These are phyloP conservation scores for Bucco capensis DNA, from an alignment of 2,113 vertebrate genomes.

Conservation along the genomic window DNA sequence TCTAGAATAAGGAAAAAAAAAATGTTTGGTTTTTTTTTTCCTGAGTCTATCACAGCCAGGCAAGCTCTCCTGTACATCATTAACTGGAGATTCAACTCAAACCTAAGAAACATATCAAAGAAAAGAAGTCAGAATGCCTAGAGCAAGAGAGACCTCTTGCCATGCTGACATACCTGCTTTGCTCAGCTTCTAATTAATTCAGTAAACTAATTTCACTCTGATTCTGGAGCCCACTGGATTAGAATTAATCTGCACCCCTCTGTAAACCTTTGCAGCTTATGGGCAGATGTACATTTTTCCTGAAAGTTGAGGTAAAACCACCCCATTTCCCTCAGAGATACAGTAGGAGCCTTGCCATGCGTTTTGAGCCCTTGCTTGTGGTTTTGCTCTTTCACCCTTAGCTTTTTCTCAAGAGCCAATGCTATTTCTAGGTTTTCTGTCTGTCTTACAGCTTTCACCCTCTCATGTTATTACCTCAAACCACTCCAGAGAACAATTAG, in stretches of 20 bases:
- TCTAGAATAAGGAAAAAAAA: background rate
- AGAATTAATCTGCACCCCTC: background rate
- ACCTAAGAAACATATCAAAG: background rate
- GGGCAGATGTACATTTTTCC: background rate
- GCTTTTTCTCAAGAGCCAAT: background rate
- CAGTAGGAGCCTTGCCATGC: background rate
- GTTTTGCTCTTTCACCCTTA: background rate
- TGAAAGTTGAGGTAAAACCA: background rate
- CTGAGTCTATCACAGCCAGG: background rate
- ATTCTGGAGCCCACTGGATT: background rate
- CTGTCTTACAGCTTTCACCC: background rate
- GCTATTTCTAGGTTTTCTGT: background rate
- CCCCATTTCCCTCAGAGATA: background rate
- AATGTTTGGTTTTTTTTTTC: background rate
- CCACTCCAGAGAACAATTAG: background rate
- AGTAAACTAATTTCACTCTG: background rate
- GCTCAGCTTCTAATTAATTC: background rate
- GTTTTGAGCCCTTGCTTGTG: background rate
- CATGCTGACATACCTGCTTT: background rate
- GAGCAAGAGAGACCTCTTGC: background rate
- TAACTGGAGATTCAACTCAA: background rate
- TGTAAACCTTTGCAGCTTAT: background rate
- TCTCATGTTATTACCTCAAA: background rate
- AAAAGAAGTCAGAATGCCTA: background rate
- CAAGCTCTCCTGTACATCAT: background rate